These are phyloP conservation scores for Pimephales promelas DNA, from an alignment of 2,113 vertebrate genomes.

Conservation along the genomic window DNA sequence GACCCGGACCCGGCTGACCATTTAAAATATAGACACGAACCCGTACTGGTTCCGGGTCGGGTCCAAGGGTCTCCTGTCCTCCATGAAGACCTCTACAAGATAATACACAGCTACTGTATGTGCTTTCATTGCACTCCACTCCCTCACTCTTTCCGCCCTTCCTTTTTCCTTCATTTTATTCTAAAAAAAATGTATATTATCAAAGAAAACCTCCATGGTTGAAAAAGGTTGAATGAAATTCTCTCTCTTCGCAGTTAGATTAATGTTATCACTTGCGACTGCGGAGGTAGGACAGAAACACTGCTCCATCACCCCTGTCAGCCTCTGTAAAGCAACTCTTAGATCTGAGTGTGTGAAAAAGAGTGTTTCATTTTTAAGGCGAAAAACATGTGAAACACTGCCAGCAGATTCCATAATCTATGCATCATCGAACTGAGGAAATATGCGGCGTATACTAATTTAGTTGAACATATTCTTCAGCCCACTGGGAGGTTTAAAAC, in stretches of 20 bases:
- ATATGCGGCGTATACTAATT: slow-evolving; percentile 53
- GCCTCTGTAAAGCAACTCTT: slow-evolving; percentile 27
- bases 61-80: too few relatives aligned
- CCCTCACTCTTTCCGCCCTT: neutral
- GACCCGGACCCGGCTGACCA: too few relatives aligned
- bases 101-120: slow-evolving; percentile 20
- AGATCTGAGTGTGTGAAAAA: slow-evolving; percentile 9
- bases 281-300: neutral
- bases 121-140: neutral
- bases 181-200: slow-evolving; percentile 4
- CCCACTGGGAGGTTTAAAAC: slow-evolving; percentile 41
- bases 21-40: too few relatives aligned
- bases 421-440: slow-evolving; percentile 32
- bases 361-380: slow-evolving; percentile 12
- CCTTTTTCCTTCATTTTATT: neutral
- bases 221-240: slow-evolving; percentile 30
- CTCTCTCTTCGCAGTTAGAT: slow-evolving; percentile 1
- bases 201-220: slow-evolving; percentile 43
- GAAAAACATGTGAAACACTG: neutral
- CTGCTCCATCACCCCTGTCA: slow-evolving; percentile 11
- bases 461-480: slow-evolving; percentile 41
- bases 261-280: neutral
- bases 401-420: slow-evolving; percentile 40
- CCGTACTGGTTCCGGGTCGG: too few relatives aligned
- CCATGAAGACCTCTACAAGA: too few relatives aligned